Base-by-base conservation (phyloP, 2,888 invertebrate species). In the Mesoligia furuncula region DNA sequence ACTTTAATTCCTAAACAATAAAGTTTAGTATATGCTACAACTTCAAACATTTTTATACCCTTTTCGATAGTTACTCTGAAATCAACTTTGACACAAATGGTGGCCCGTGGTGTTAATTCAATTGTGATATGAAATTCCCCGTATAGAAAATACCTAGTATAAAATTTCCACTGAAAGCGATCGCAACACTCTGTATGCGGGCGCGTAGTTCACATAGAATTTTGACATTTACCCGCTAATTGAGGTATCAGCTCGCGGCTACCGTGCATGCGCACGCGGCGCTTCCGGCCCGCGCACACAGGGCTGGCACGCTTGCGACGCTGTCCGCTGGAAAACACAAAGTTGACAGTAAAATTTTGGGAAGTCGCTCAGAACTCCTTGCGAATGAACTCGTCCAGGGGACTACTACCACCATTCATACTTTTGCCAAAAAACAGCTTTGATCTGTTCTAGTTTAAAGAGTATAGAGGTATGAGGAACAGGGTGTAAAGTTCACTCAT, bases 191-290 rank as follows among this genome's bases (percentile, higher is more conserved):
- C 93, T 93, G 91, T 95, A 92, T 64, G 27, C 15, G 2, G 64
- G 59, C 81, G 90, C 85, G 90, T 89, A 93, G 93, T 95, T 95
- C 95, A 95, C 95, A 94, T 91, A 90, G 92, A 91, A 93, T 92
- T 93, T 93, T 96, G 91, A 92, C 96, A 92, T 94, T 91, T 93
- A 91, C 92, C 85, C 90, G 96, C 94, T 96, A 96, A 96, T 95
- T 95, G 95, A 88, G 87, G 93, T 93, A 93, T 93, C 94, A 94
- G 94, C 91, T 89, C 91, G 90, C 89, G 82, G 93, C 95, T 95
- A 95, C 95, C 93, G 95, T 93, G 94, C 93, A 93, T 91, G 90
- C 86, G 87, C 85, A 80, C 85, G 91, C 91, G 91, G 91, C 92
- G 93, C 88, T 93, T 94, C 93, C 94, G 93, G 92, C 80, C 85